Evolutionary conservation across 2,113 vertebrate genomes (phyloP).

Genomic region (Meleagris gallopavo): DNA sequence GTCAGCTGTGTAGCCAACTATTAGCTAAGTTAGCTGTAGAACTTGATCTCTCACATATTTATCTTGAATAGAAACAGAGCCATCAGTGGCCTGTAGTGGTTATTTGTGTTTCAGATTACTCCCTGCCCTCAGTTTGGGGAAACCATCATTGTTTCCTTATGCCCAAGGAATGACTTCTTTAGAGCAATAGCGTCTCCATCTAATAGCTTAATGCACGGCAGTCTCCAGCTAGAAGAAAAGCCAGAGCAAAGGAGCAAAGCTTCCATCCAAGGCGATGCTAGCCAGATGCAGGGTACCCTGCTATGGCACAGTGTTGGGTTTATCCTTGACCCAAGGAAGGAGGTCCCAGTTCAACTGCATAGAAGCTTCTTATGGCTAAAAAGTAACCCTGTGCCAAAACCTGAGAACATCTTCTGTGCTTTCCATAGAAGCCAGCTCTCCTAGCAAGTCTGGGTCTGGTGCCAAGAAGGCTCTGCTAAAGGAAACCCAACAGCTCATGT

Average conservation of each 20-base stretch:
- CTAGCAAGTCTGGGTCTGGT: neutral
- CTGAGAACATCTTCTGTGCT: neutral
- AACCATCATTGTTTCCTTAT: accelerated
- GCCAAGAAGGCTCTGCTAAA: neutral
- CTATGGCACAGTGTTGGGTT: neutral
- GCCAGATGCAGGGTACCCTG: neutral
- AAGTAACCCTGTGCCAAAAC: accelerated
- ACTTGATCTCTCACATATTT: slow-evolving; percentile 11
- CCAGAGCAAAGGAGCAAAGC: neutral
- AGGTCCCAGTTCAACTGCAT: neutral
- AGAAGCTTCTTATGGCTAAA: neutral
- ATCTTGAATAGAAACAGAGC: slow-evolving; percentile 21
- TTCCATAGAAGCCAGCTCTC: neutral
- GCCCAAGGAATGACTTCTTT: neutral
- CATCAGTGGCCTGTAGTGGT: neutral
- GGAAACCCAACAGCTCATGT: neutral
- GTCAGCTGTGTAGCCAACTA: neutral
- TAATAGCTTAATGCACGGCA: neutral
- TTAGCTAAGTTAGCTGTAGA: neutral
- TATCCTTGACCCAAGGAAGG: neutral
- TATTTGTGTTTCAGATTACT: slow-evolving; percentile 3
- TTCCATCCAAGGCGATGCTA: neutral
- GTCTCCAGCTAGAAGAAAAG: neutral
- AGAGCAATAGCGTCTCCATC: neutral
- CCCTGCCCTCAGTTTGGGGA: neutral